Conservation (phyloP, 2,888 invertebrate species). For the Ophion costatus region DNA sequence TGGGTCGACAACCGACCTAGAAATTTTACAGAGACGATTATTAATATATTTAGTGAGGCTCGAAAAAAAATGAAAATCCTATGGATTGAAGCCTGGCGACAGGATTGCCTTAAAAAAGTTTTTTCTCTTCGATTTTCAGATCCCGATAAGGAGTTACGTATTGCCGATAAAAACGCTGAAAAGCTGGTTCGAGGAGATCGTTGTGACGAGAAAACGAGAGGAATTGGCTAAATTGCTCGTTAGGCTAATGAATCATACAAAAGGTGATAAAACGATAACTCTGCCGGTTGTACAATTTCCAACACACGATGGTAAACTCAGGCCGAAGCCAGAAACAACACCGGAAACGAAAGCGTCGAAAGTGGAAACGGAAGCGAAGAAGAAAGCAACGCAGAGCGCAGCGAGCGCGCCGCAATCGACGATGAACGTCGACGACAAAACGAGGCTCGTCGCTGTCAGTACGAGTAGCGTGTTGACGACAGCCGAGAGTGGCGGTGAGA, state of each 20-base stretch:
- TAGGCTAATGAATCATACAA: constrained; percentile 89
- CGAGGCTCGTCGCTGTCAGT: constrained; percentile 54
- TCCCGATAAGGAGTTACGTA: constrained; percentile 92
- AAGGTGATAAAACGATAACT: constrained; percentile 86
- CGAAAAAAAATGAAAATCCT: too few relatives aligned
- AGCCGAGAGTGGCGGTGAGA: constrained; percentile 53
- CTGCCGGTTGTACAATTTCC: constrained; percentile 91
- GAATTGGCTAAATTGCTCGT: constrained; percentile 93
- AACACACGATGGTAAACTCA: constrained; percentile 88
- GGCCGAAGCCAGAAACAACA: constrained; percentile 74
- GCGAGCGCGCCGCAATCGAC: constrained; percentile 58
- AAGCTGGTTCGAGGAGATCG: constrained; percentile 94
- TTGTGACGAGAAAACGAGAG: constrained; percentile 93
- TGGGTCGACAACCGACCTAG: too few relatives aligned
- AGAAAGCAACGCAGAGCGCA: constrained; percentile 66
- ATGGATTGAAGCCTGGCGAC: too few relatives aligned
- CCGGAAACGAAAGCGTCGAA: constrained; percentile 69
- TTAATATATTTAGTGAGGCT: too few relatives aligned
- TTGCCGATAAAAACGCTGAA: constrained; percentile 92
- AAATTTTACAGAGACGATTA: too few relatives aligned
- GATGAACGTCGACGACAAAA: constrained; percentile 47
- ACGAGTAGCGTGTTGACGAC: constrained; percentile 54
- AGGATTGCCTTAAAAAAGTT: too few relatives aligned
- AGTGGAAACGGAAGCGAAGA: constrained; percentile 68
- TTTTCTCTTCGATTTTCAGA: constrained; percentile 85